Evolutionary conservation across 2,888 invertebrate species (phyloP).

Genomic region (Sialis fuliginosa): DNA sequence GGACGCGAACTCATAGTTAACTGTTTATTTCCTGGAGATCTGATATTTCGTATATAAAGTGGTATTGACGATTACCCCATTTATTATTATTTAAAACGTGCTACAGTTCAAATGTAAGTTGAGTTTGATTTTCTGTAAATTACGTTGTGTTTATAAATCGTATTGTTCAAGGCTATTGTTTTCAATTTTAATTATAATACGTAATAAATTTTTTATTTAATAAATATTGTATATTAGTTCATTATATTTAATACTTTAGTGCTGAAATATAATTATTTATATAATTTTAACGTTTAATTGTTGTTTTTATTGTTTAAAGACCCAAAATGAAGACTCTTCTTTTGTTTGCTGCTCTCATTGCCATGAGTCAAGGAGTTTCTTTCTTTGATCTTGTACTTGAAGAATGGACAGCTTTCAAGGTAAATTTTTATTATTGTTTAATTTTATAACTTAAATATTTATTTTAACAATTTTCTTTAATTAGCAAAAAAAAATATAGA

Average conservation of each 20-base stretch:
- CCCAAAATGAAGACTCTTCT: constrained; percentile 24
- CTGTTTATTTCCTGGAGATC: too few relatives aligned
- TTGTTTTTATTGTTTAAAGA: constrained; percentile 6
- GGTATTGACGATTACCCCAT: too few relatives aligned
- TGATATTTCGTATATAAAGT: too few relatives aligned
- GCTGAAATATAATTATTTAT: not conserved
- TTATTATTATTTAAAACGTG: too few relatives aligned
- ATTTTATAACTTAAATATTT: constrained; percentile 4
- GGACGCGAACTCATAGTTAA: too few relatives aligned
- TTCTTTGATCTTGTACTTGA: constrained; percentile 47
- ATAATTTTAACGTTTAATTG: too few relatives aligned
- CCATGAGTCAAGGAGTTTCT: constrained; percentile 44
- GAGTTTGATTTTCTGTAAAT: not conserved
- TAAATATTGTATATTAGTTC: not conserved
- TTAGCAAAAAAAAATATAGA: too few relatives aligned
- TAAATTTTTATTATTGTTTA: constrained; percentile 11
- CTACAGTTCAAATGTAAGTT: too few relatives aligned
- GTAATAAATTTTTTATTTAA: not conserved
- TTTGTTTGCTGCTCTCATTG: constrained; percentile 28
- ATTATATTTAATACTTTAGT: not conserved
- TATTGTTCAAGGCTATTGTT: not conserved
- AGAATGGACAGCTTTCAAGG: constrained; percentile 27
- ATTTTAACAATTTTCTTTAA: too few relatives aligned
- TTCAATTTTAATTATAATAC: not conserved
- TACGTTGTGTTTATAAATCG: not conserved